Percentiles rank a stretch among this genome's conserved stretches.
Evolutionary conservation across 2,797 vertebrate genomes (phyloP).

Genomic region (Thalassophryne amazonica): DNA sequence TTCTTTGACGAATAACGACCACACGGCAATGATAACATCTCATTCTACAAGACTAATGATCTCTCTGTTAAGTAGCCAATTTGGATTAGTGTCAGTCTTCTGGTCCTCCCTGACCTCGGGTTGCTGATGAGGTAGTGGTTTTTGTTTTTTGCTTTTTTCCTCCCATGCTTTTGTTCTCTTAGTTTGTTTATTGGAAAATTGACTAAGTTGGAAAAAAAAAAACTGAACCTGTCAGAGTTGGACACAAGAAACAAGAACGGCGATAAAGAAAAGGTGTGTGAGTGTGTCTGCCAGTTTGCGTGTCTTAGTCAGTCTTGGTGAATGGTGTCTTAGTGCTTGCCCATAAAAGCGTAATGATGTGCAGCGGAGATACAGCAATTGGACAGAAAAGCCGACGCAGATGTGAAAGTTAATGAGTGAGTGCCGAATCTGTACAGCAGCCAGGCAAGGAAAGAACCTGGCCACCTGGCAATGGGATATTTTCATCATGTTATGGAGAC

Average conservation of each 20-base stretch:
- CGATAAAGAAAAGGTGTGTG: conserved; percentile 8
- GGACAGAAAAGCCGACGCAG: conserved; percentile 48
- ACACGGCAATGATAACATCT: conserved; percentile 42
- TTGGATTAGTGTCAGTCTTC: conserved; percentile 64
- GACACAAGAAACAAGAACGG: neutral
- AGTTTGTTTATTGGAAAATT: conserved; percentile 29
- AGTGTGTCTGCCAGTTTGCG: neutral
- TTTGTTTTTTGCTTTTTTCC: neutral
- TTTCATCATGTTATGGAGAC: conserved; percentile 2
- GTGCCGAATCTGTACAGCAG: conserved; percentile 25
- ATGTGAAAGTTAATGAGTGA: conserved; percentile 71
- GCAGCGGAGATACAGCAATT: conserved; percentile 44
- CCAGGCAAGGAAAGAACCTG: conserved; percentile 18
- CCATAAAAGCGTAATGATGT: conserved; percentile 69
- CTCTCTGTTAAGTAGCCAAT: conserved; percentile 62
- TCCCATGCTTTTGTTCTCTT: neutral
- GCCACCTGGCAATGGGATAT: conserved; percentile 41
- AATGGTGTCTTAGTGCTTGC: conserved; percentile 33
- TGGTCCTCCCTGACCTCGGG: conserved; percentile 28
- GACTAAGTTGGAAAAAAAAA: conserved; percentile 21
- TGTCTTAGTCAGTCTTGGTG: neutral
- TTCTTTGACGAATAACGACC: conserved; percentile 54
- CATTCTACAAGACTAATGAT: conserved; percentile 58
- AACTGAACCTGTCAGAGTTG: conserved; percentile 20
- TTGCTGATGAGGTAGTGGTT: conserved; percentile 16